Evolutionary conservation across 2,888 invertebrate species (phyloP), one percentile per base, ranked within the genome.

Genomic region (Cepaea hortensis): DNA sequence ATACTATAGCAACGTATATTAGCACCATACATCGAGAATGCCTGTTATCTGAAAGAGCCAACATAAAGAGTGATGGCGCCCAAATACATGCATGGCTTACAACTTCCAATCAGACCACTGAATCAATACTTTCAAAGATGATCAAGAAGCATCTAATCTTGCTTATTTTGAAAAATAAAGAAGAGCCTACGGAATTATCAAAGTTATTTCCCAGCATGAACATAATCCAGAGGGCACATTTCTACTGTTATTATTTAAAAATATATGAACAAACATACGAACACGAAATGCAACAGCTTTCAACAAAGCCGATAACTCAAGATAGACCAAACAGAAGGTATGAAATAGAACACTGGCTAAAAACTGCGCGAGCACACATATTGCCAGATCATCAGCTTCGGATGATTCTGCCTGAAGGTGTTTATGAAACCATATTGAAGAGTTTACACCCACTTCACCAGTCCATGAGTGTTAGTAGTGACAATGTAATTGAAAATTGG

Each of bases 91-190:
- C 4, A 35, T 84, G 84, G 84, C 77, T 84, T 3, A 62, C 76
- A 68, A 68, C 61, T 50, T 83, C 72, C 18, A 50, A 7, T 50
- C 3, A 20, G 3, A 23, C 23, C 3, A 35, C 73, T 11, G 35
- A 83, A 50, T 65, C 0, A 96, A 95, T 73, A 4, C 3, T 83
- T 5, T 61, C 83, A 23, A 72, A 55, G 23, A 55, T 73, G 73
- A 83, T 83, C 20, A 50, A 73, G 48, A 35, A 73, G 23, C 83
- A 83, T 18, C 35, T 83, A 13, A 73, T 3, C 13, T 75, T 48
- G 55, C 81, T 72, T 72, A 76, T 79, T 18, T 50, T 83, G 9
- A 83, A 55, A 20, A 20, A 15, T 35, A 20, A 55, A 4, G 11
- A 61, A 13, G 35, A 11, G 13, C 7, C 70, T 20, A 1, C 35